phyloP scores from a whole-genome alignment of 2,888 invertebrate genomes.

The Marronus borbonicus region DNA sequence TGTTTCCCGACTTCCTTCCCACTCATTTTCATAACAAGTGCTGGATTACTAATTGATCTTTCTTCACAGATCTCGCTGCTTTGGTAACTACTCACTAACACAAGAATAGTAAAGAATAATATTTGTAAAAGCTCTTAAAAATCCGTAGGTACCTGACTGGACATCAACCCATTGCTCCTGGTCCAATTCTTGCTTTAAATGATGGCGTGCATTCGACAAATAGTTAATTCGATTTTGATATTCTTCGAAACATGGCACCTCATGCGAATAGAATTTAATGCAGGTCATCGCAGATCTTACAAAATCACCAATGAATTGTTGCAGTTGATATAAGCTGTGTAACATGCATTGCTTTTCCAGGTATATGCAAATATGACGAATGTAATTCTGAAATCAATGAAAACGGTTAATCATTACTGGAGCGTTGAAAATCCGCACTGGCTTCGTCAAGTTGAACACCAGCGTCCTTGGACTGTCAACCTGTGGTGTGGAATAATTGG shows the following conservation, averaged over 20 bases:
- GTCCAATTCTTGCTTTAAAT: conserved; percentile 78
- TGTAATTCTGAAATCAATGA: conserved; percentile 73
- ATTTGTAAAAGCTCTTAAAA: background rate
- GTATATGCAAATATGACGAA: conserved; percentile 80
- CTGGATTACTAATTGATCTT: conserved; percentile 72
- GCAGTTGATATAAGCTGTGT: conserved; percentile 83
- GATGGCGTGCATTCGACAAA: conserved; percentile 76
- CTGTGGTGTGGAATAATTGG: too few relatives aligned
- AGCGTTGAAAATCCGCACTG: too few relatives aligned
- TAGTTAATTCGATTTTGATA: conserved; percentile 72
- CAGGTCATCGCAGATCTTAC: conserved; percentile 87
- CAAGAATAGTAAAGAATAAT: background rate
- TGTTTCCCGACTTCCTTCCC: conserved; percentile 82
- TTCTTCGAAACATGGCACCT: conserved; percentile 74
- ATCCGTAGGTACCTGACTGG: conserved; percentile 62
- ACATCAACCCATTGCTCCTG: conserved; percentile 73
- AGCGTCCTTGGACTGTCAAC: too few relatives aligned
- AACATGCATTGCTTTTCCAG: conserved; percentile 80
- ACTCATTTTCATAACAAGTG: conserved; percentile 81
- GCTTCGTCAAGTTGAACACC: too few relatives aligned
- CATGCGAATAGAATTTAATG: conserved; percentile 81
- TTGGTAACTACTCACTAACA: conserved; percentile 55
- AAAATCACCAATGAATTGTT: conserved; percentile 81
- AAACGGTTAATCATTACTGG: too few relatives aligned
- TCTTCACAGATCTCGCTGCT: conserved; percentile 62